These are phyloP conservation scores for Macrobrachium nipponense DNA, from an alignment of 1,140 invertebrate species.

Conservation along the genomic window DNA sequence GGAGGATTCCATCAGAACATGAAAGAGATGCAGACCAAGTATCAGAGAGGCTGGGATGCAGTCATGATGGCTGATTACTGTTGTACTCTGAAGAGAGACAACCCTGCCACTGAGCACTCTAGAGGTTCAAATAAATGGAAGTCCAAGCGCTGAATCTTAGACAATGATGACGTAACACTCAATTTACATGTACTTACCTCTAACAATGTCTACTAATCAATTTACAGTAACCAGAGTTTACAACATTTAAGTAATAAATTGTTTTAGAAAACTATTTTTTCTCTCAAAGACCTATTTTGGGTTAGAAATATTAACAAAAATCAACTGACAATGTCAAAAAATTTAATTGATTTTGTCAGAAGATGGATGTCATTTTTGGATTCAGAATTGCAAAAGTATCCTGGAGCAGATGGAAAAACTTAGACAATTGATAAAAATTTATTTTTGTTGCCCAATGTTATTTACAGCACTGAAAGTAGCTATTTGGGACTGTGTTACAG, in stretches of 20 bases:
- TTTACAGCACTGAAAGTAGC: too few species aligned
- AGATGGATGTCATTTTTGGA: background rate
- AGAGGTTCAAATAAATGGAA: constrained; percentile 13
- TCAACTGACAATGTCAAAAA: constrained; percentile 13
- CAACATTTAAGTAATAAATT: constrained; percentile 23
- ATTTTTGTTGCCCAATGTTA: constrained; percentile 5
- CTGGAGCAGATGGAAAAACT: constrained; percentile 19
- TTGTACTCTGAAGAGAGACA: constrained; percentile 10
- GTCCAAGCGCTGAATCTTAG: constrained; percentile 26
- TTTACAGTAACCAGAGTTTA: constrained; percentile 1
- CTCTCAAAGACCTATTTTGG: constrained; percentile 21
- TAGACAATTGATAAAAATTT: background rate
- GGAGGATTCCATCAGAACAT: too few species aligned
- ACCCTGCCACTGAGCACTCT: constrained; percentile 18
- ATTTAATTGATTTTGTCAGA: constrained; percentile 18
- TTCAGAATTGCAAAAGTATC: constrained; percentile 27
- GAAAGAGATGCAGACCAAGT: too few species aligned
- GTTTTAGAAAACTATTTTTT: constrained; percentile 33
- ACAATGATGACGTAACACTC: constrained; percentile 17
- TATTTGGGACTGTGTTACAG: too few species aligned
- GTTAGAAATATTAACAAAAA: constrained; percentile 22
- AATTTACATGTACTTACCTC: constrained; percentile 21
- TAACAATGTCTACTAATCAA: too few species aligned
- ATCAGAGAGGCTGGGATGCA: too few species aligned
- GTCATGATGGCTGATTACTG: constrained; percentile 22